These are phyloP conservation scores for Margarornis squamiger DNA, from an alignment of 2,797 vertebrate genomes.

Conservation along the genomic window DNA sequence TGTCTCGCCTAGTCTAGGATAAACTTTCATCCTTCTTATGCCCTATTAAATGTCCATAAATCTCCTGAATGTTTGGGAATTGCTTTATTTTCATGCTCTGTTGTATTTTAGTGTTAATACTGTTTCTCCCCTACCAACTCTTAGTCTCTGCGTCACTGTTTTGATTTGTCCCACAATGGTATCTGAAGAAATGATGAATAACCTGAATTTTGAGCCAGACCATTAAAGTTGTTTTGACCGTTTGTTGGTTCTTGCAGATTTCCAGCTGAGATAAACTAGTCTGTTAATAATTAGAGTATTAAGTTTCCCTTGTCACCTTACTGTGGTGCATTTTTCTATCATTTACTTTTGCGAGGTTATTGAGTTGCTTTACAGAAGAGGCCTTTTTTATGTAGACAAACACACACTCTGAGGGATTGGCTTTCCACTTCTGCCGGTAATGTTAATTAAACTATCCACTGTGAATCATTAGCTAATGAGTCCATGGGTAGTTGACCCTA, in stretches of 20 bases:
- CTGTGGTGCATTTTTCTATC: not conserved
- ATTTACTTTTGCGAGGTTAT: not conserved
- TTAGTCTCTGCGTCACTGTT: not conserved
- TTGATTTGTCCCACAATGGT: not conserved
- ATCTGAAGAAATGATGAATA: not conserved
- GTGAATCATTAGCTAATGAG: constrained; percentile 17
- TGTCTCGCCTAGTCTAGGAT: not conserved
- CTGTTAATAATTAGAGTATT: not conserved
- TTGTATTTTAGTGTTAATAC: not conserved
- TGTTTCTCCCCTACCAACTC: not conserved
- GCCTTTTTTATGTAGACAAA: not conserved
- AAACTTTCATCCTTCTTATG: not conserved
- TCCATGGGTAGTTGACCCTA: not conserved
- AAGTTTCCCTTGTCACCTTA: not conserved
- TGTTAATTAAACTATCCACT: constrained; percentile 7
- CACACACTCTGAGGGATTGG: not conserved
- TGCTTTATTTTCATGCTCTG: not conserved
- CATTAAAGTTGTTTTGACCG: not conserved
- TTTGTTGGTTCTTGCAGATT: not conserved
- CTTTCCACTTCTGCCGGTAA: not conserved
- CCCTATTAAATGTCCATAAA: not conserved
- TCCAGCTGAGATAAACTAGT: not conserved
- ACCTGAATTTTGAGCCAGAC: not conserved
- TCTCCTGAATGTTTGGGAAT: not conserved
- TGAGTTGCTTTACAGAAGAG: not conserved